Conservation (phyloP, 2,113 vertebrate species). For the Tinamus guttatus region DNA sequence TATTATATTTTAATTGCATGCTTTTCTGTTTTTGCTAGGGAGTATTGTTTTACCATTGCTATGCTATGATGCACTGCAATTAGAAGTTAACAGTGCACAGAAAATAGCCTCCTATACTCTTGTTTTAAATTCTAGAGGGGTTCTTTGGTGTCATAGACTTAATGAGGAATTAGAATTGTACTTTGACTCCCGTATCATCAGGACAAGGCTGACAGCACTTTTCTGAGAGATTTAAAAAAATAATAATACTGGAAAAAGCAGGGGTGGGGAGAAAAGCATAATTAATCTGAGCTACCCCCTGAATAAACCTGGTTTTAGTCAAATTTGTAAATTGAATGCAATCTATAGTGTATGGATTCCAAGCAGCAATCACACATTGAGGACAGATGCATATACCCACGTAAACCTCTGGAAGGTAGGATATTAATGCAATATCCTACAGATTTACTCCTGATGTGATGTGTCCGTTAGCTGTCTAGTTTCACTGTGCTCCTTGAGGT, state of each 20-base stretch:
- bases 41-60: background rate
- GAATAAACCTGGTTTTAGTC: background rate
- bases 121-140: slow-evolving; percentile 11
- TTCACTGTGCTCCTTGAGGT: background rate
- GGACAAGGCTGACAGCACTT: background rate
- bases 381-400: background rate
- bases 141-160: background rate
- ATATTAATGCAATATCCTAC: too few species aligned
- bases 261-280: background rate
- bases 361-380: background rate
- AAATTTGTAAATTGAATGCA: background rate
- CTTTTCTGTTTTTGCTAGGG: background rate
- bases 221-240: too few species aligned
- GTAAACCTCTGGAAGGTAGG: background rate
- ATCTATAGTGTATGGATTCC: background rate
- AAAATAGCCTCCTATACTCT: background rate
- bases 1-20: background rate
- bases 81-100: background rate
- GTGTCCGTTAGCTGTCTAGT: background rate
- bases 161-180: background rate
- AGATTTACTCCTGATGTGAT: background rate
- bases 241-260: background rate
- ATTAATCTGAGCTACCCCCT: too few species aligned
- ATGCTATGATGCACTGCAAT: background rate
- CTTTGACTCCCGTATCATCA: background rate